Evolutionary conservation across 2,888 invertebrate species (phyloP).

Genomic region (Salpingus planirostris): DNA sequence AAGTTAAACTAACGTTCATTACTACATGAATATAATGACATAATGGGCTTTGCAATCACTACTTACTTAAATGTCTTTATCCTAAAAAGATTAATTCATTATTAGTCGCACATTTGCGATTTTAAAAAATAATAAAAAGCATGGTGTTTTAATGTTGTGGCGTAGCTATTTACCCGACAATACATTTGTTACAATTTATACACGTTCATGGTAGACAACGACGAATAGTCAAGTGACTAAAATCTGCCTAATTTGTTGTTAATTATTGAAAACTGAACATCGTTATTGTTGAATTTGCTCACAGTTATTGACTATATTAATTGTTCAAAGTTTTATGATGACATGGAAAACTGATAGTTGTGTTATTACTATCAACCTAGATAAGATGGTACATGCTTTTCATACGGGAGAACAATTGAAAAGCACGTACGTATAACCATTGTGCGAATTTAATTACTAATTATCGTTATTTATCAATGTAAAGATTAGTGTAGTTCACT

Average conservation of each 20-base stretch:
- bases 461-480: conserved; percentile 14
- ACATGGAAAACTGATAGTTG: neutral
- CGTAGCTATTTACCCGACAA: conserved; percentile 22
- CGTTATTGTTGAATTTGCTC: conserved; percentile 17
- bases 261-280: too few species aligned
- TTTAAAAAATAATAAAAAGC: too few species aligned
- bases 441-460: too few species aligned
- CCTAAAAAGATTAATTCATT: too few species aligned
- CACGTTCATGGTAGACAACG: conserved; percentile 20
- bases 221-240: conserved; percentile 21
- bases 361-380: too few species aligned
- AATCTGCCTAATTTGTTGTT: conserved; percentile 17
- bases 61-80: too few species aligned
- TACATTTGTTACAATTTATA: conserved; percentile 20
- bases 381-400: too few species aligned
- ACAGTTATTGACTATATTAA: conserved; percentile 5
- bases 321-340: neutral
- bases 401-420: too few species aligned
- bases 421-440: too few species aligned
- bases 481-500: conserved; percentile 13
- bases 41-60: neutral
- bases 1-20: too few species aligned
- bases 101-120: too few species aligned
- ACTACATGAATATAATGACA: too few species aligned
- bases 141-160: conserved; percentile 18